Evolutionary conservation across 2,888 invertebrate genomes (phyloP).

Genomic region (Crematogaster levior): DNA sequence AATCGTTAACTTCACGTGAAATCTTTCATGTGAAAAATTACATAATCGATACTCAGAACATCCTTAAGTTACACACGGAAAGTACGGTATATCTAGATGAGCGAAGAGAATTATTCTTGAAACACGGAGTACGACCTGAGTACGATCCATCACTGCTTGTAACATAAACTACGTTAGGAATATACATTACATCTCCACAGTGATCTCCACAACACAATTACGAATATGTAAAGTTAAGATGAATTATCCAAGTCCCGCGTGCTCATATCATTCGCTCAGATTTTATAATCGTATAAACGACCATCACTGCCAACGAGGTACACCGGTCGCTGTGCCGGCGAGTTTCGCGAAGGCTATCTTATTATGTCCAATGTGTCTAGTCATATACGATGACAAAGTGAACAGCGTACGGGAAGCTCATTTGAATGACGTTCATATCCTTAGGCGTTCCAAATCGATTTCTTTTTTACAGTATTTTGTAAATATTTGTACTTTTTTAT

Average conservation of each 20-base stretch:
- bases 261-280: conserved; percentile 69
- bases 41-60: too few species aligned
- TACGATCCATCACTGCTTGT: conserved; percentile 51
- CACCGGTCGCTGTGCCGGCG: conserved; percentile 35
- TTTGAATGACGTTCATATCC: conserved; percentile 74
- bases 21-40: too few species aligned
- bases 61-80: conserved; percentile 2
- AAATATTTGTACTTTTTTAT: conserved; percentile 84
- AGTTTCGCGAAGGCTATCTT: conserved; percentile 62
- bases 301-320: conserved; percentile 24
- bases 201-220: conserved; percentile 52
- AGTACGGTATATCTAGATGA: background rate
- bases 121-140: background rate
- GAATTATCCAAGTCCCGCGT: conserved; percentile 51
- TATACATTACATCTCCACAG: conserved; percentile 70
- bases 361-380: conserved; percentile 72
- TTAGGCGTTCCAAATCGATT: conserved; percentile 71
- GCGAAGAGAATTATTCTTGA: background rate
- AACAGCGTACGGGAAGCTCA: conserved; percentile 69
- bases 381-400: conserved; percentile 71
- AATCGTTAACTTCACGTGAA: too few species aligned
- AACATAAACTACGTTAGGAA: conserved; percentile 67
- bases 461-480: conserved; percentile 81
- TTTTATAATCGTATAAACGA: conserved; percentile 46
- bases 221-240: conserved; percentile 56